These are phyloP conservation scores for Anguilla megastoma DNA, from an alignment of 2,797 vertebrate species.

Conservation along the genomic window DNA sequence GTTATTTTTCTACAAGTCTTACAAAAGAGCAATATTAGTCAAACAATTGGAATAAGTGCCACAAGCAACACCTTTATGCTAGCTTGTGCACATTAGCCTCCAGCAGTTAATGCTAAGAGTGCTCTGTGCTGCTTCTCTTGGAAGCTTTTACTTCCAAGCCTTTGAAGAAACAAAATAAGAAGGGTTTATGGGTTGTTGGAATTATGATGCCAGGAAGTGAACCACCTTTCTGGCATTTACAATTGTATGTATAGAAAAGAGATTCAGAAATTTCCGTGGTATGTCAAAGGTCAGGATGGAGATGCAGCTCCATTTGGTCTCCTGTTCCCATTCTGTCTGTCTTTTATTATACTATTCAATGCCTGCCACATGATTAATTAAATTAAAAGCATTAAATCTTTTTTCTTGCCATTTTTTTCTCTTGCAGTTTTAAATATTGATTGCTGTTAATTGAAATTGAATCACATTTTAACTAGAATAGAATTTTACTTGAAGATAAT, in stretches of 20 bases:
- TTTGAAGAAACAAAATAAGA: not conserved
- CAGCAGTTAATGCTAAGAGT: not conserved
- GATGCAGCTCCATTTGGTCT: not conserved
- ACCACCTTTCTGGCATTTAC: not conserved
- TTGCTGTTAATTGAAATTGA: not conserved
- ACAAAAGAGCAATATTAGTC: not conserved
- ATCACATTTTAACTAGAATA: not conserved
- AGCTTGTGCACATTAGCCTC: not conserved
- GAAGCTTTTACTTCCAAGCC: constrained; percentile 6
- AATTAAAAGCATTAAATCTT: not conserved
- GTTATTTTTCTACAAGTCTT: not conserved
- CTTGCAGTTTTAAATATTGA: not conserved
- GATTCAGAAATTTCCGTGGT: not conserved
- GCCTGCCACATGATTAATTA: not conserved
- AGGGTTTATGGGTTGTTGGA: not conserved
- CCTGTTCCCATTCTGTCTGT: constrained; percentile 3
- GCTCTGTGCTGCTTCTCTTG: not conserved
- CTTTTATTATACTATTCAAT: not conserved
- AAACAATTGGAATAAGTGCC: not conserved
- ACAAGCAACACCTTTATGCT: not conserved
- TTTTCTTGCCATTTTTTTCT: not conserved
- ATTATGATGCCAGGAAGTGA: not conserved
- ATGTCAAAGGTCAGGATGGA: not conserved
- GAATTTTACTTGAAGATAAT: not conserved
- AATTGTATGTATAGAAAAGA: not conserved